Percentiles rank a stretch among this genome's conserved stretches.
These are phyloP conservation scores for Tenualosa ilisha DNA, from an alignment of 2,797 vertebrate genomes.

Conservation along the genomic window DNA sequence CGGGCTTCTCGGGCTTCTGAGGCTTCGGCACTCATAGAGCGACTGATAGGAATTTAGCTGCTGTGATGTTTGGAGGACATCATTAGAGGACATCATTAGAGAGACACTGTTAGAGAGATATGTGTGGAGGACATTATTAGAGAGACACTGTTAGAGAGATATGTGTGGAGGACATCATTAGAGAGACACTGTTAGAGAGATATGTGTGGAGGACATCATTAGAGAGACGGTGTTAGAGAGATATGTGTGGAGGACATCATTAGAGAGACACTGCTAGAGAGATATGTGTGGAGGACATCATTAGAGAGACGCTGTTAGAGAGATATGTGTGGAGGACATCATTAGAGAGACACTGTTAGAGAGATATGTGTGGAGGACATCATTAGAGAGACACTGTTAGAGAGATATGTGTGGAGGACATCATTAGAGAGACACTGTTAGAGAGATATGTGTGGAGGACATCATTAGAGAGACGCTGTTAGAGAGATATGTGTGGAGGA, in stretches of 20 bases:
- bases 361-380: no score
- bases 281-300: not conserved
- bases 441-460: not conserved
- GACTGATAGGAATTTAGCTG: not conserved
- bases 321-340: no score
- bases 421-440: not conserved
- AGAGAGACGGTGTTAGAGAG: not conserved
- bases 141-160: not conserved
- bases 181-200: no score
- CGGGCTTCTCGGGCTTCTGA: not conserved
- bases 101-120: not conserved
- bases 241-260: not conserved
- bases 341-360: no score
- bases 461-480: no score
- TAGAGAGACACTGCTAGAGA: not conserved
- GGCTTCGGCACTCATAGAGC: not conserved
- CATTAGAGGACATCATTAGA: conserved; percentile 2
- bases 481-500: no score
- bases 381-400: not conserved
- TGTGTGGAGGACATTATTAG: not conserved
- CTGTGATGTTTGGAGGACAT: not conserved
- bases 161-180: no score
- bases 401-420: not conserved
- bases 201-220: no score
- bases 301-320: no score